Base-by-base conservation (phyloP, 2,113 vertebrate genomes). In the Dissostichus mawsoni region DNA sequence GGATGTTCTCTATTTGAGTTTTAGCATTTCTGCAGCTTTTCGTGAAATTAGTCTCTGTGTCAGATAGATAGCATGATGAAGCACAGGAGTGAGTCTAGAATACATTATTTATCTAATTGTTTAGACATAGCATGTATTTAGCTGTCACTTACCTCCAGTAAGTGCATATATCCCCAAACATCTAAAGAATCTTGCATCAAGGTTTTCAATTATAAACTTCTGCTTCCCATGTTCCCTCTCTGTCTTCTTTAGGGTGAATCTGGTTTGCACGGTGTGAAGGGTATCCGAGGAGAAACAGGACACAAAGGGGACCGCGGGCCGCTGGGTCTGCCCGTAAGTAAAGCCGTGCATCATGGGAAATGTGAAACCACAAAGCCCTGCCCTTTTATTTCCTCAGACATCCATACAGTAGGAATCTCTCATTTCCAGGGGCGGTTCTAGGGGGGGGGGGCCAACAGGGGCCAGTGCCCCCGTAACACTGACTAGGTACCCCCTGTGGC, bases 231-330 rank as follows among this genome's bases (percentile, higher is more conserved):
- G 29, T 52, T 50, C 90, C 93, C 94, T 94, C 36, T 29, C n/a
- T 0, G 20, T 94, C 91, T 93, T 11, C 94, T 94, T 23, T 94
- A 99, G 98, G 98, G 98, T 89, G 98, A 99, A 93, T 92, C 97
- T 93, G 98, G 98, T 92, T 95, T 98, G 96, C 97, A 96, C 93
- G 98, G 97, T 93, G 90, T 96, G 92, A 99, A 98, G 96, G 98
- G 98, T 89, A 95, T 95, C 90, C 96, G 98, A 85, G 98, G 98
- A 89, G 98, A 99, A 94, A 86, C 95, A 74, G 98, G 98, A 94
- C 96, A 98, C 95, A 99, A 98, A 96, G 98, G 98, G 91, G 98
- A 99, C 95, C 96, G 98, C 94, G 98, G 98, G 94, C 97, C 97
- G 85, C 95, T 99, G 93, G 98, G 98, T 94, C 98, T 99, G 92